Conservation (phyloP, 2,113 vertebrate species). For the Tyrannus savana region DNA sequence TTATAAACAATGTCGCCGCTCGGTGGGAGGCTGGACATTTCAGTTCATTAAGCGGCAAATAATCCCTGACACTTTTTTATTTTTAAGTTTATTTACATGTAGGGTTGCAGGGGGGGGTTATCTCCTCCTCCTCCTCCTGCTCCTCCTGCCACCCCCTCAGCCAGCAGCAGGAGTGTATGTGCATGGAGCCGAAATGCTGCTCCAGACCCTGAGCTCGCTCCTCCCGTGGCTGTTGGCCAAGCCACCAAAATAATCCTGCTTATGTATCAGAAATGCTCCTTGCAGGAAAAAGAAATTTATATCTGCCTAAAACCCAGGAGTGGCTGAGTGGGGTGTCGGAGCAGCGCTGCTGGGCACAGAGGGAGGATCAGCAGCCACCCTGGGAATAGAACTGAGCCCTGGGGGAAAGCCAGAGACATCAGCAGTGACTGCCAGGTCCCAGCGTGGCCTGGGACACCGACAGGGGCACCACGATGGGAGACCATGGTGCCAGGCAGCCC, state of each 20-base stretch:
- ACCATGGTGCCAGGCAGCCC: accelerated
- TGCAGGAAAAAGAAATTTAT: background rate
- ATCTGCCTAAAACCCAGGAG: background rate
- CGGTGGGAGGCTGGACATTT: conserved; percentile 18
- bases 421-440: background rate
- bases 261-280: background rate
- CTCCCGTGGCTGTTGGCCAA: background rate
- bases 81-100: conserved; percentile 33
- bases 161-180: background rate
- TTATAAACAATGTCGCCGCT: conserved; percentile 46
- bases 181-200: accelerated
- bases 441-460: background rate
- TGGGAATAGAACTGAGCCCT: background rate
- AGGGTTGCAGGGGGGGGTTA: background rate
- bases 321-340: accelerated
- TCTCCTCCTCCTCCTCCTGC: background rate
- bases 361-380: background rate
- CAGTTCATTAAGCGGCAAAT: conserved; percentile 56
- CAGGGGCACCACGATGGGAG: background rate
- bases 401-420: background rate
- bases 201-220: background rate
- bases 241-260: background rate
- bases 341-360: background rate
- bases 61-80: conserved; percentile 40
- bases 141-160: background rate